phyloP scores from a whole-genome alignment of 2,888 invertebrate genomes.

The Platycnemis pennipes region DNA sequence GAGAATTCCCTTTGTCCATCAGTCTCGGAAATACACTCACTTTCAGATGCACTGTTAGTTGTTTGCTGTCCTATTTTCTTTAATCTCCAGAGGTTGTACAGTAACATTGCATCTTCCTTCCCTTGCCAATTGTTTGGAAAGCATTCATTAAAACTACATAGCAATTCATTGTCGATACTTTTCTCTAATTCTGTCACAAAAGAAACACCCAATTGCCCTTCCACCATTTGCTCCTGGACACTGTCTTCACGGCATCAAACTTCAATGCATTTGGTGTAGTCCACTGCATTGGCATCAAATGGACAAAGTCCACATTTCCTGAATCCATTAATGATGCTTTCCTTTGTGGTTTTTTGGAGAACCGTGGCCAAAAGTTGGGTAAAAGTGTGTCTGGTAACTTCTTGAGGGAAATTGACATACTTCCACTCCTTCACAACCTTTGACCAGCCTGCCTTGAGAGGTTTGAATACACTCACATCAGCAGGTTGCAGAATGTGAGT shows the following conservation, averaged over 20 bases:
- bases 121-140: constrained; percentile 1
- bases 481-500: constrained; percentile 3
- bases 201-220: neutral
- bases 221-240: neutral
- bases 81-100: neutral
- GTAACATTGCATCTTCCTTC: neutral
- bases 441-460: neutral
- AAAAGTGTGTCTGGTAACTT: neutral
- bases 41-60: neutral
- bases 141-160: neutral
- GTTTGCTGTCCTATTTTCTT: neutral
- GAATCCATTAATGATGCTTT: neutral
- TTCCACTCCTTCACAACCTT: neutral
- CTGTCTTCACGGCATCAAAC: neutral
- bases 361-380: neutral
- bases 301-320: neutral
- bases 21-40: constrained; percentile 2
- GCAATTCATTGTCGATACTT: neutral
- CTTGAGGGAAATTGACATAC: neutral
- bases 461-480: neutral
- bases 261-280: constrained; percentile 10
- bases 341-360: neutral
- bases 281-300: constrained; percentile 69
- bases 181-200: neutral
- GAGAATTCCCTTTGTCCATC: neutral